Evolutionary conservation across 2,888 invertebrate genomes (phyloP), one percentile per base, ranked within the genome.

Genomic region (Drosophila mimica): DNA sequence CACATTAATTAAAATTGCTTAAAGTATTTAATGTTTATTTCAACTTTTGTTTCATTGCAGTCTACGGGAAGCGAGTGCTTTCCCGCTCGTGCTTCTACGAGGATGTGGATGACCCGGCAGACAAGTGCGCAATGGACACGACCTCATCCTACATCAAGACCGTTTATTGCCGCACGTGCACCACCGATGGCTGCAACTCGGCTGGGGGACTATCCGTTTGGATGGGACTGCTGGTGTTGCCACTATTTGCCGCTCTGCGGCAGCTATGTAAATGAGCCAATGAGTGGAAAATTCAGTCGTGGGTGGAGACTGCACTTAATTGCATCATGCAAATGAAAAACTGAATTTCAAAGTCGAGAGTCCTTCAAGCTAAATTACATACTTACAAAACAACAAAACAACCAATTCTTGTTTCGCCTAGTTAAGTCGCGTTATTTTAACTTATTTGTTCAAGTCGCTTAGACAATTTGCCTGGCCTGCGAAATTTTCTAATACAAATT

Each of bases 11-110:
- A 70, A 81, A 79, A 71, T 70, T 33, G 63, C 38, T n/a, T n/a
- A n/a, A 59, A 67, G 53, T 72, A 76, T 61, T 67, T 68, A 48
- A 80, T 58, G 40, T 66, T 62, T 40, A 54, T 63, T 48, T 52
- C 33, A 56, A 28, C 49, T 60, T 66, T 79, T 38, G 20, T 76
- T 38, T 81, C 46, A 58, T 92, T 91, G 38, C 88, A 93, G 93
- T 93, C 70, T 93, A 93, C 80, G 93, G 93, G 73, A 93, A 93
- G 75, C 90, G 88, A 43, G 92, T 93, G 40, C 91, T 93, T 76
- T 91, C 93, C 8, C 92, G 93, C 52, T 93, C 93, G 58, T 93
- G 93, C 46, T 93, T 92, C 81, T 93, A 92, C 64, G 93, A 93
- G 84, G 93, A 93, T 70, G 70, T 91, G 46, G 92, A 92, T 70